These are phyloP conservation scores for Clarias laeviceps DNA, from an alignment of 2,797 vertebrate species.

Conservation along the genomic window DNA sequence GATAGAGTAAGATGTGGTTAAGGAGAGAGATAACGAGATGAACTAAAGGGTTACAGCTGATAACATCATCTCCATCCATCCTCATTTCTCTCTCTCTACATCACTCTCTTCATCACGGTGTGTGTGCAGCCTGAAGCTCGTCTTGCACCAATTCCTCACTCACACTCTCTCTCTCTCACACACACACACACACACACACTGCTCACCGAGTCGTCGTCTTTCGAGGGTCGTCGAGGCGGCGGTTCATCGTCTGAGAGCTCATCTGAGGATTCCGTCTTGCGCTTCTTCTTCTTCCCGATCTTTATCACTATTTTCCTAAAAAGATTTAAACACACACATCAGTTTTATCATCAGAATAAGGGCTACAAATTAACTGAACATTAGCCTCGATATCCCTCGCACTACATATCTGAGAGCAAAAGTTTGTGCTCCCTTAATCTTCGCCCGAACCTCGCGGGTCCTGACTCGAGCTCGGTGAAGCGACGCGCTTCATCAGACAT, in stretches of 20 bases:
- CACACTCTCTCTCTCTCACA: not conserved
- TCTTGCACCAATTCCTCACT: not conserved
- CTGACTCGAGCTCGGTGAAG: too few species aligned
- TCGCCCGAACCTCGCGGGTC: too few species aligned
- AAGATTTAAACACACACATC: not conserved
- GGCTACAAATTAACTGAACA: not conserved
- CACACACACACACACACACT: not conserved
- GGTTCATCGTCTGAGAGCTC: constrained; percentile 89
- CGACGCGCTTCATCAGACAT: too few species aligned
- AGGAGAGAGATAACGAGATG: too few species aligned
- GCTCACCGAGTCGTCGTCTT: constrained; percentile 87
- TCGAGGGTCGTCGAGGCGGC: constrained; percentile 76
- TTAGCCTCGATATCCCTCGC: too few species aligned
- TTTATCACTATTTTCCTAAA: constrained; percentile 96
- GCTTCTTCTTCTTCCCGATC: constrained; percentile 94
- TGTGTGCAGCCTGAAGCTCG: not conserved
- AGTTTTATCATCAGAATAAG: not conserved
- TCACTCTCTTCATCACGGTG: too few species aligned
- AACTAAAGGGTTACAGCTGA: not conserved
- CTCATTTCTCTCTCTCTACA: too few species aligned
- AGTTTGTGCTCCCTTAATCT: not conserved
- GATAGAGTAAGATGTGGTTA: too few species aligned
- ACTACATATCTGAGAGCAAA: not conserved
- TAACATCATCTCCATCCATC: too few species aligned
- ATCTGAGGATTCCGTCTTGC: constrained; percentile 93